phyloP scores from a whole-genome alignment of 1,140 invertebrate species.

The Cyphomyrmex costatus region DNA sequence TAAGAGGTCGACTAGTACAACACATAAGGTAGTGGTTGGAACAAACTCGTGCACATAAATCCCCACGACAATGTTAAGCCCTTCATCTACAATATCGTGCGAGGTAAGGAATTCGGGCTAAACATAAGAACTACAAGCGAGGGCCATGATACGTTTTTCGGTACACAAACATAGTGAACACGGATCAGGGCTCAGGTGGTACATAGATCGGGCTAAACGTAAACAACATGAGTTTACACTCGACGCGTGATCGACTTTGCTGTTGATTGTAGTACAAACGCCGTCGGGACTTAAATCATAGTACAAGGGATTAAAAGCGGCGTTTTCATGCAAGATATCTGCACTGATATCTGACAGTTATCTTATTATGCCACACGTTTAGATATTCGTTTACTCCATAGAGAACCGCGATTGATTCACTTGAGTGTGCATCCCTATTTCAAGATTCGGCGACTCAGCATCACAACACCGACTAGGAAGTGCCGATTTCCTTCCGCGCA shows the following conservation, averaged over 20 bases:
- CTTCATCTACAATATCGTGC: too few relatives aligned
- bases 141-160: too few relatives aligned
- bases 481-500: neutral
- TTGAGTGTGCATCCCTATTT: constrained; percentile 17
- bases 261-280: too few relatives aligned
- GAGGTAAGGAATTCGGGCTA: too few relatives aligned
- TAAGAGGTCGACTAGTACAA: neutral
- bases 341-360: constrained; percentile 55
- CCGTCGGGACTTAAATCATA: too few relatives aligned
- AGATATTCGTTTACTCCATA: neutral
- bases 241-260: too few relatives aligned
- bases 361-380: constrained; percentile 60
- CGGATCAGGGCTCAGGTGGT: too few relatives aligned
- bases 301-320: too few relatives aligned
- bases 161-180: too few relatives aligned
- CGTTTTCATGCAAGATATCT: constrained; percentile 58
- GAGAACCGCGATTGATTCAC: constrained; percentile 31
- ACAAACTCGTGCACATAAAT: constrained; percentile 64
- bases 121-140: too few relatives aligned
- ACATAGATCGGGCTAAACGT: too few relatives aligned
- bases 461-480: neutral
- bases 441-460: neutral
- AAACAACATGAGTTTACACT: too few relatives aligned
- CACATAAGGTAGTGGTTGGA: neutral
- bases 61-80: constrained; percentile 54